A percentile compares a stretch with the other conserved stretches of the same genome.
Evolutionary conservation across 2,888 invertebrate species (phyloP).

Genomic region (Chirona hameri): DNA sequence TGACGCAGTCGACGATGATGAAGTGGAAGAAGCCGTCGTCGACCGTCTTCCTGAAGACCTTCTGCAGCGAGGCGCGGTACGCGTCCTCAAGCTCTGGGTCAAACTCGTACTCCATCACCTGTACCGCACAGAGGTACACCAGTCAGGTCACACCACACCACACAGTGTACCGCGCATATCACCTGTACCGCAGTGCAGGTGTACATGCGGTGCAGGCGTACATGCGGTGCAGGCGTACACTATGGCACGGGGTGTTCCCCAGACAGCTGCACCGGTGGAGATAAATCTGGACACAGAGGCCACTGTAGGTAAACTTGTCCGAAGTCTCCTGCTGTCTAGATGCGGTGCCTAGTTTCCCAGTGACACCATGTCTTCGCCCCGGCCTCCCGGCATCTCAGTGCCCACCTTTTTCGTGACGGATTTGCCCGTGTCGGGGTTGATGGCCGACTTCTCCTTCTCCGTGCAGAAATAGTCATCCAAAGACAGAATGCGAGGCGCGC

Average conservation of each 20-base stretch:
- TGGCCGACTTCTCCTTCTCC: conserved; percentile 67
- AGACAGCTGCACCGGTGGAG: too few relatives aligned
- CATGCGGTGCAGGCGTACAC: too few relatives aligned
- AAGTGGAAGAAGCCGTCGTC: conserved; percentile 88
- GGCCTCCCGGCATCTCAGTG: neutral
- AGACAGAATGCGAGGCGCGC: conserved; percentile 85
- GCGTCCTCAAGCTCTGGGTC: conserved; percentile 76
- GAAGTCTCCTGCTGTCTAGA: too few relatives aligned
- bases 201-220: too few relatives aligned
- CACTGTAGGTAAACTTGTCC: too few relatives aligned
- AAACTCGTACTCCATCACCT: conserved; percentile 82
- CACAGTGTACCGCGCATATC: too few relatives aligned
- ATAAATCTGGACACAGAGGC: too few relatives aligned
- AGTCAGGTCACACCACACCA: too few relatives aligned
- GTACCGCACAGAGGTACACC: conserved; percentile 38
- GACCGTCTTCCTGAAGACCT: conserved; percentile 85
- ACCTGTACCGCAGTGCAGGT: too few relatives aligned
- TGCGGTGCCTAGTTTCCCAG: too few relatives aligned
- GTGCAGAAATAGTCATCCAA: conserved; percentile 95
- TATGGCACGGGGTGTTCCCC: too few relatives aligned
- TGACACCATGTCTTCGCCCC: too few relatives aligned
- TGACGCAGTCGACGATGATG: conserved; percentile 87
- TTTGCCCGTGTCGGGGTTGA: conserved; percentile 68
- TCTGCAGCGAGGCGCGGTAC: conserved; percentile 75
- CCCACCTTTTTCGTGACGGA: conserved; percentile 59